phyloP scores from a whole-genome alignment of 1,140 invertebrate genomes.

The Aphelinus certus region DNA sequence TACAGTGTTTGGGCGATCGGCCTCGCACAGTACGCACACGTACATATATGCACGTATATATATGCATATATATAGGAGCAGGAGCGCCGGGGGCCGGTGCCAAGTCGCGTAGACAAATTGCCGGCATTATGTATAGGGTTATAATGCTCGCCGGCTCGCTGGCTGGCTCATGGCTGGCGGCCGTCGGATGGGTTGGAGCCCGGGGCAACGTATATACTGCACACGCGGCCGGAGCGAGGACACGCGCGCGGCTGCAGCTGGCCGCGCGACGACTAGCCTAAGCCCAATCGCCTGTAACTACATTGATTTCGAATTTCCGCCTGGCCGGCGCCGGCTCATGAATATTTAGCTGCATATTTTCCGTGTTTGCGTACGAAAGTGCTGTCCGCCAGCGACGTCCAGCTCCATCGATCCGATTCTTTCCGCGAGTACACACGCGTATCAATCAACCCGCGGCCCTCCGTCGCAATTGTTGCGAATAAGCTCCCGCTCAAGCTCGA shows the following conservation, averaged over 20 bases:
- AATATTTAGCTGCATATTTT: conserved; percentile 31
- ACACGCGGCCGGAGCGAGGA: neutral
- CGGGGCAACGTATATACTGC: too few relatives aligned
- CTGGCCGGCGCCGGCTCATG: conserved; percentile 10
- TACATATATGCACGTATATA: neutral
- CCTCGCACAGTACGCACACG: neutral
- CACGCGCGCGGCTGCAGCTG: neutral
- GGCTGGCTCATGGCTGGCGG: too few relatives aligned
- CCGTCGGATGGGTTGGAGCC: too few relatives aligned
- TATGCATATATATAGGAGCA: neutral
- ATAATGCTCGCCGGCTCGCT: neutral
- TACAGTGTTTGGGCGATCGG: too few relatives aligned
- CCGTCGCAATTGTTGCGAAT: too few relatives aligned
- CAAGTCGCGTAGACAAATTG: conserved; percentile 17
- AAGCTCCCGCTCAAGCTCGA: too few relatives aligned
- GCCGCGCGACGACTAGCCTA: neutral
- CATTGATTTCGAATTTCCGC: conserved; percentile 34
- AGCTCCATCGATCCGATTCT: too few relatives aligned
- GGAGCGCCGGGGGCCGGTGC: neutral
- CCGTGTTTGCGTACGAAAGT: neutral
- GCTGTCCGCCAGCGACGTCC: too few relatives aligned
- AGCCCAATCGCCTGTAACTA: conserved; percentile 27
- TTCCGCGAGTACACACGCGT: too few relatives aligned
- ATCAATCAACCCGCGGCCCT: too few relatives aligned
- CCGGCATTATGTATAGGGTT: neutral